Evolutionary conservation across 2,888 invertebrate genomes (phyloP).

Genomic region (Amaurobius ferox): DNA sequence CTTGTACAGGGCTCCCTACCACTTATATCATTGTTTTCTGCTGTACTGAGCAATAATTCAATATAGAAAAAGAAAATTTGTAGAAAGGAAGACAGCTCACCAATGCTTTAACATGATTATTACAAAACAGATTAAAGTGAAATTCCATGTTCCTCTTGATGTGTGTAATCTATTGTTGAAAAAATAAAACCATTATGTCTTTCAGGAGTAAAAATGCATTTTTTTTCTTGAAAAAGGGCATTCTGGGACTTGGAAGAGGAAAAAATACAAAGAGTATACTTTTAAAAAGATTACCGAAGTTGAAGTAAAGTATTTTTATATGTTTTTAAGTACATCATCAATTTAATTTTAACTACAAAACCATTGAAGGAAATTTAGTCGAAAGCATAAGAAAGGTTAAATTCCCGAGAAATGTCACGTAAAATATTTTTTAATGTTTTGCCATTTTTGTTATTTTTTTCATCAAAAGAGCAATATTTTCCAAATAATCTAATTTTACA

Average conservation of each 20-base stretch:
- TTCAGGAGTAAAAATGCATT: not conserved
- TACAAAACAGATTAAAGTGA: slow-evolving; percentile 1
- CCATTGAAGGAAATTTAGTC: too few relatives aligned
- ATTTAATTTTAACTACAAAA: not conserved
- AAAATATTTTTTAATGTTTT: too few relatives aligned
- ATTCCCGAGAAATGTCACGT: too few relatives aligned
- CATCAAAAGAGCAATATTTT: too few relatives aligned
- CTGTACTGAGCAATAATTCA: too few relatives aligned
- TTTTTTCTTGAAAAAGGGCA: not conserved
- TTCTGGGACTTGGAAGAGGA: not conserved
- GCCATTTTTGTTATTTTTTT: too few relatives aligned
- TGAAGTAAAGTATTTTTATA: not conserved
- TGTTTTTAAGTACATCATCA: not conserved
- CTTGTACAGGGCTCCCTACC: too few relatives aligned
- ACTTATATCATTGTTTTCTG: too few relatives aligned
- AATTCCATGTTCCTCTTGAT: not conserved
- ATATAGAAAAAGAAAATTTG: not conserved
- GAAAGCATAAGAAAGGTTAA: too few relatives aligned
- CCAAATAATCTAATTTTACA: too few relatives aligned
- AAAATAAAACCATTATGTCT: not conserved
- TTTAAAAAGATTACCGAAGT: not conserved
- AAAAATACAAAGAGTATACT: not conserved
- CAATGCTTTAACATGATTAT: not conserved
- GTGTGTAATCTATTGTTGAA: not conserved
- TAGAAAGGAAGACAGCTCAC: not conserved